A percentile compares a stretch with the other conserved stretches of the same genome.
phyloP scores from a whole-genome alignment of 1,140 invertebrate species.

The Drosophila parvula region DNA sequence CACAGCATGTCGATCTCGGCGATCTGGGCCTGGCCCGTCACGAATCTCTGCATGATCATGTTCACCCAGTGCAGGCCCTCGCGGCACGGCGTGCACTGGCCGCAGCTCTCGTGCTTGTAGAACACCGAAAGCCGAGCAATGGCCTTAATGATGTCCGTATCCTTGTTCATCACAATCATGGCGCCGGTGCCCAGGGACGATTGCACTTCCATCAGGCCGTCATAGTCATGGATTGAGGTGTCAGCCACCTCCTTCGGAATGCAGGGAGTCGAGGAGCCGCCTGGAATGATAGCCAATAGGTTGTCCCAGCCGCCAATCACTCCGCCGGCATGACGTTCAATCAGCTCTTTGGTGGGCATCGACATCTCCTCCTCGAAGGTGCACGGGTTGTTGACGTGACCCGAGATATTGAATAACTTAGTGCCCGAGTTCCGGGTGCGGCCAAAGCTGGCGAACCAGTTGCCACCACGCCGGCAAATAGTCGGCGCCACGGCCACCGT shows the following conservation, averaged over 20 bases:
- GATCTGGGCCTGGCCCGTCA: slow-evolving; percentile 54
- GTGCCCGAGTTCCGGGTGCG: slow-evolving; percentile 90
- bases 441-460: slow-evolving; percentile 91
- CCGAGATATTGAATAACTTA: slow-evolving; percentile 92
- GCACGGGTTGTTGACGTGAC: slow-evolving; percentile 91
- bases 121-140: slow-evolving; percentile 89
- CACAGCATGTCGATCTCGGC: slow-evolving; percentile 73
- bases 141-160: slow-evolving; percentile 84
- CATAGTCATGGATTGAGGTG: slow-evolving; percentile 64
- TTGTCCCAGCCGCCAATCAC: slow-evolving; percentile 75
- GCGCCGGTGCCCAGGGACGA: slow-evolving; percentile 76
- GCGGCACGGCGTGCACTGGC: slow-evolving; percentile 92
- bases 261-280: slow-evolving; percentile 72
- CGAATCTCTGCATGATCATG: slow-evolving; percentile 74
- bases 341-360: slow-evolving; percentile 66
- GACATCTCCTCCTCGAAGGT: slow-evolving; percentile 88
- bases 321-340: slow-evolving; percentile 72
- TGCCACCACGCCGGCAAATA: slow-evolving; percentile 89
- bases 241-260: slow-evolving; percentile 49
- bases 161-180: slow-evolving; percentile 71
- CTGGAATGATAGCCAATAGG: slow-evolving; percentile 68
- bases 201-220: slow-evolving; percentile 59
- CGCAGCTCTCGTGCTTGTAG: slow-evolving; percentile 92
- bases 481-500: slow-evolving; percentile 84
- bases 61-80: slow-evolving; percentile 86